A percentile compares a stretch with the other conserved stretches of the same genome.
These are phyloP conservation scores for Phymanthus crucifer DNA, from an alignment of 92 coral and sea anemone genomes.

Conservation along the genomic window DNA sequence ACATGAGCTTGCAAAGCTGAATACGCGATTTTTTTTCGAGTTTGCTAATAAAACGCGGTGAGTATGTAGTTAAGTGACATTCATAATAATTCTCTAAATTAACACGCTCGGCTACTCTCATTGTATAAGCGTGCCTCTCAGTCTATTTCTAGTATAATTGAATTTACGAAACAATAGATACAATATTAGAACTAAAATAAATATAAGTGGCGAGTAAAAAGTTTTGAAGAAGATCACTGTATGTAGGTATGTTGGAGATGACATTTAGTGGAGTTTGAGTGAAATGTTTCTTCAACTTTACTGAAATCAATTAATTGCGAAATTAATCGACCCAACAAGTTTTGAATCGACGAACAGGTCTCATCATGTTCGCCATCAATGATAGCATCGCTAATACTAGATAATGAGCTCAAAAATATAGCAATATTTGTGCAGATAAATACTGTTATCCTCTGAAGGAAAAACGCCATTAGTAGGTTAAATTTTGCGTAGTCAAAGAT, in stretches of 20 bases:
- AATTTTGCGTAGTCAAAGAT: not conserved
- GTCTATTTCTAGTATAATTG: not conserved
- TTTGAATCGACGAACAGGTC: constrained; percentile 3
- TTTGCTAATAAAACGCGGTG: not conserved
- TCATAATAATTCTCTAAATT: not conserved
- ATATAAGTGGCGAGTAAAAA: not conserved
- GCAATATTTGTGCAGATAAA: not conserved
- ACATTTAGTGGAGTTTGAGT: not conserved
- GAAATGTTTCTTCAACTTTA: not conserved
- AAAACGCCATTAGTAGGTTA: not conserved
- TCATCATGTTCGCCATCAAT: not conserved
- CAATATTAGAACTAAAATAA: not conserved
- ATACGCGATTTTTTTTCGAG: not conserved
- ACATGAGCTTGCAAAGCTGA: not conserved
- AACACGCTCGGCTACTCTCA: not conserved
- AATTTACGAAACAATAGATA: not conserved
- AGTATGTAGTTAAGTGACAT: not conserved
- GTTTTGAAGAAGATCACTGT: not conserved
- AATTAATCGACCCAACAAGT: not conserved
- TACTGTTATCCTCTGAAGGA: not conserved
- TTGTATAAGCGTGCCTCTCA: not conserved
- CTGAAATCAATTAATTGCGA: not conserved
- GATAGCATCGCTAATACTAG: not conserved
- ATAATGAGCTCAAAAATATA: not conserved
- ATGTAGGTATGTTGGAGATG: not conserved